Base-by-base conservation (phyloP, 2,888 invertebrate species). In the Trachelus tabidus region DNA sequence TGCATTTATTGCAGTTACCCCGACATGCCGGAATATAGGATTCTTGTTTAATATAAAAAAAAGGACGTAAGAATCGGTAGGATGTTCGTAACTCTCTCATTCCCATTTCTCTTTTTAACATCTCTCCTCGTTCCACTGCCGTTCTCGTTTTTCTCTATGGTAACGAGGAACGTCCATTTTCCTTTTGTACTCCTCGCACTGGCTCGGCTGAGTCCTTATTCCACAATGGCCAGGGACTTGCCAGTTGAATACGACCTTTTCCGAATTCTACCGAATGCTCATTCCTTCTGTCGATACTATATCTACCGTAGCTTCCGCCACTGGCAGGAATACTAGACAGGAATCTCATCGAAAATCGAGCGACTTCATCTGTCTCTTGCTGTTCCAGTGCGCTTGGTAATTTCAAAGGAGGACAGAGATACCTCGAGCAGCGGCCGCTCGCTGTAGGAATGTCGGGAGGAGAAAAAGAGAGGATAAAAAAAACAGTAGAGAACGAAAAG, bases 391-490 rank as follows among this genome's bases (percentile, higher is more conserved):
- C 69, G 15, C 15, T 15, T 15, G 40, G 40, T 15, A 15, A 40
- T 40, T 4, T 4, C 15, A 1, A 40, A 40, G 15, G 12, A 40
- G 40, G 40, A 40, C 40, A 40, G 4, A 40, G 40, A 40, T 40
- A 40, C 40, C 40, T 4, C 40, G 40, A 40, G 40, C 40, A 15
- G 40, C 4, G 40, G 40, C 40, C 12, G 40, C 40, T 40, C 40
- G 15, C 15, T 15, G 40, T 40, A 40, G 40, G 69, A 69, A 33
- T 31, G 69, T 4, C 69, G n/a, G 33, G 30, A 76, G 77, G 77
- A 77, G 79, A 82, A 80, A 79, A 81, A 79, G 80, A 80, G 82
- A 79, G 81, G 76, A 35, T 80, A 80, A 81, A 81, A 81, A 81
- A 81, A 81, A 81, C n/a, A 79, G 80, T 75, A 73, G 78, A 79